Base-by-base conservation (phyloP, 2,113 vertebrate genomes). In the Shinisaurus crocodilurus region DNA sequence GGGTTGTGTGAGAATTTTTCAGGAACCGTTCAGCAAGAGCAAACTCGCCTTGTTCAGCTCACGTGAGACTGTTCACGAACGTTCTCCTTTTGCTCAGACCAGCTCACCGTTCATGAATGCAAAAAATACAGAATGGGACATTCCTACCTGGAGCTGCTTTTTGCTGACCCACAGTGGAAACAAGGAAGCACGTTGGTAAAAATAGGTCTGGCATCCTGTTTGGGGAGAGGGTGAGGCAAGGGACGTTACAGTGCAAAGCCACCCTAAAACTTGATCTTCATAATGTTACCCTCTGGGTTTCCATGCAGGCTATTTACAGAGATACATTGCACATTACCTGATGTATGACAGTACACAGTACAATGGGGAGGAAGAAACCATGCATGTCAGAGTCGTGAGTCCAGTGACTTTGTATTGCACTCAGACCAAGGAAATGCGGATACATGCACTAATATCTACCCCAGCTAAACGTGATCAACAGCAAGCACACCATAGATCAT, bases 401-500 rank as follows among this genome's bases (percentile, higher is more conserved):
- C n/a, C 27, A 10, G 18, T 67, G 94, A 92, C 50, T 84, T n/a
- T 90, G 65, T 76, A 91, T 85, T 91, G 92, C 89, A 91, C 76
- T 80, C 23, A 72, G 18, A 79, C 85, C 92, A 94, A 95, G 93
- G 86, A 75, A 80, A 89, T 92, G 45, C 92, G 95, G 92, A 93
- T 92, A 93, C 91, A 84, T 5, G 45, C 90, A 91, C 18, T 5
- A 63, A 82, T 88, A 85, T 15, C 92, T 45, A 91, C 93, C 79
- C 13, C 16, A 93, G 90, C 92, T 90, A 54, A 96, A 94, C 85
- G 91, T 87, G 77, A 90, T 95, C 91, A 95, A 88, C 92, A 93
- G 79, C 90, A 94, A 94, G 89, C 94, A 91, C 89, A 89, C 94
- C 92, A 94, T 92, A 86, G 90, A 63, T 67, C 92, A 94, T 94